Evolutionary conservation across 2,113 vertebrate species (phyloP).

Genomic region (Ornithorhynchus anatinus): DNA sequence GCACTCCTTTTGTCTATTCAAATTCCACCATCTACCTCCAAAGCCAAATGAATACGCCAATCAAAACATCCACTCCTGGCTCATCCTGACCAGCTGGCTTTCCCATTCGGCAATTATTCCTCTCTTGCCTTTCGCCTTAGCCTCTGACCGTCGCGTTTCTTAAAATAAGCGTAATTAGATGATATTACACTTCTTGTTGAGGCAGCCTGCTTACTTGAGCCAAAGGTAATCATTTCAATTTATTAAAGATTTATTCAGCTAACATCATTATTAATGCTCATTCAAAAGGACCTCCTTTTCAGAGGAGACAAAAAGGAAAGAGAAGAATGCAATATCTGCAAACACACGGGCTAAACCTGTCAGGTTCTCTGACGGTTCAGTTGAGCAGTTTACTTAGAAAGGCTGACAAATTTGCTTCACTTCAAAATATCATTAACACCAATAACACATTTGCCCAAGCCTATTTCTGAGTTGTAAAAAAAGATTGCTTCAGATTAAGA

Average conservation of each 20-base stretch:
- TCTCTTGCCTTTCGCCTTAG: conserved; percentile 42
- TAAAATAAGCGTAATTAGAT: conserved; percentile 64
- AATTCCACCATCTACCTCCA: conserved; percentile 46
- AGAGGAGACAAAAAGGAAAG: conserved; percentile 31
- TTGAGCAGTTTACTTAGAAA: conserved; percentile 74
- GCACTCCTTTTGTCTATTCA: conserved; percentile 16
- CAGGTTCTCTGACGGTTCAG: conserved; percentile 71
- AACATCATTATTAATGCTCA: conserved; percentile 57
- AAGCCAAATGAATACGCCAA: conserved; percentile 37
- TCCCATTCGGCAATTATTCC: conserved; percentile 41
- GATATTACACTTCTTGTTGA: conserved; percentile 50
- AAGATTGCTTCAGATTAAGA: conserved; percentile 81
- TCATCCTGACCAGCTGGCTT: conserved; percentile 35
- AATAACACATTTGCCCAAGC: conserved; percentile 80
- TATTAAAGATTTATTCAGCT: conserved; percentile 62
- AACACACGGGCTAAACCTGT: conserved; percentile 54
- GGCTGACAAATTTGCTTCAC: conserved; percentile 79
- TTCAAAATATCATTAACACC: conserved; percentile 85
- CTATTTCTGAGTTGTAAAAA: conserved; percentile 81
- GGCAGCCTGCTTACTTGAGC: conserved; percentile 49
- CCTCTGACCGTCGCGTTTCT: conserved; percentile 22
- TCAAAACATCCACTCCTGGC: conserved; percentile 33
- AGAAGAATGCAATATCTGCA: conserved; percentile 41
- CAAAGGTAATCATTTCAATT: conserved; percentile 50
- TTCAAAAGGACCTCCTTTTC: conserved; percentile 38